These are phyloP conservation scores for Drosophila mayri DNA, from an alignment of 1,140 invertebrate species.

Conservation along the genomic window DNA sequence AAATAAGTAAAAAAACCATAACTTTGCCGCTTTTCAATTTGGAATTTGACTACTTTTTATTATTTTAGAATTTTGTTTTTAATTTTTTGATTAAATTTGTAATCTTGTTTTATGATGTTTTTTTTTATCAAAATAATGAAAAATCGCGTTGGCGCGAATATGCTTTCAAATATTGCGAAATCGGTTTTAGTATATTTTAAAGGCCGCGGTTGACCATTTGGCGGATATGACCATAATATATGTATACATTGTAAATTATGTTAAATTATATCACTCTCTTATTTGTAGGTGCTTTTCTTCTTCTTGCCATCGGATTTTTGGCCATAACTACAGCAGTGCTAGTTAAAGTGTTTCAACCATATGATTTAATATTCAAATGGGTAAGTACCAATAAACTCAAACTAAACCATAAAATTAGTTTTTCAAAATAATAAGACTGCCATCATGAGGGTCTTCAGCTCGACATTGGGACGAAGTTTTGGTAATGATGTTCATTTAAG, in stretches of 20 bases:
- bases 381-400: constrained; percentile 71
- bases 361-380: constrained; percentile 90
- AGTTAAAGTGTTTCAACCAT: constrained; percentile 88
- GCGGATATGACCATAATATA: too few relatives aligned
- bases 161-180: too few relatives aligned
- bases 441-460: neutral
- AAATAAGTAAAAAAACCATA: too few relatives aligned
- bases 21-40: too few relatives aligned
- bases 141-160: too few relatives aligned
- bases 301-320: constrained; percentile 88
- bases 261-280: neutral
- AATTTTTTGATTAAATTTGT: too few relatives aligned
- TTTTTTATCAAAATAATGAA: too few relatives aligned
- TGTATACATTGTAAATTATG: neutral
- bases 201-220: too few relatives aligned
- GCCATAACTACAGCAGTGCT: constrained; percentile 87
- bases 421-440: constrained; percentile 26
- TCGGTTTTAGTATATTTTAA: too few relatives aligned
- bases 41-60: too few relatives aligned
- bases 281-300: constrained; percentile 87
- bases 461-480: constrained; percentile 9
- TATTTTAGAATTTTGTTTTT: too few relatives aligned
- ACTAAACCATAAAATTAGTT: constrained; percentile 56
- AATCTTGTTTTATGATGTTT: too few relatives aligned
- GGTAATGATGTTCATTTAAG: neutral